Percentiles rank a stretch among this genome's conserved stretches.
phyloP scores from a whole-genome alignment of 2,113 vertebrate species.

The Chloebia gouldiae region DNA sequence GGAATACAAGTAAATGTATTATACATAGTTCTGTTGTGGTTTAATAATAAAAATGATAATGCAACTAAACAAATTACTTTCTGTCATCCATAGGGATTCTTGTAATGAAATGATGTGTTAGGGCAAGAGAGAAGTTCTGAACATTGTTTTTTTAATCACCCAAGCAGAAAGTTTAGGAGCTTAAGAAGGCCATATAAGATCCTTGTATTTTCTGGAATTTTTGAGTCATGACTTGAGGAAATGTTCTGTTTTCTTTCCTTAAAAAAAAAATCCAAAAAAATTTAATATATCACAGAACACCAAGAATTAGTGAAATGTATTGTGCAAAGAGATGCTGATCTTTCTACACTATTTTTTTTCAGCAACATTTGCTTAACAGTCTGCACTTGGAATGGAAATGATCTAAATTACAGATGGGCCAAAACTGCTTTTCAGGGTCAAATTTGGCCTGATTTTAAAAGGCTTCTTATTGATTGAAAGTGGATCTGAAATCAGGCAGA shows the following conservation, averaged over 20 bases:
- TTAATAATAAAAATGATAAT: conserved; percentile 34
- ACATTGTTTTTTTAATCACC: conserved; percentile 40
- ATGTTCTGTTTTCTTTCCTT: neutral
- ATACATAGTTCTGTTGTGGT: neutral
- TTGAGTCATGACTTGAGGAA: neutral
- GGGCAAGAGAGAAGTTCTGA: conserved; percentile 1
- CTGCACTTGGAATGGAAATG: neutral
- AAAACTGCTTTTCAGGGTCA: conserved; percentile 20
- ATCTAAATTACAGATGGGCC: conserved; percentile 28
- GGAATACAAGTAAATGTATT: neutral
- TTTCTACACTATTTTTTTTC: neutral
- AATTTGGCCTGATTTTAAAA: conserved; percentile 35
- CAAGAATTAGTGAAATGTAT: neutral
- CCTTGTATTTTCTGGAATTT: neutral
- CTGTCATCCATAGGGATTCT: neutral
- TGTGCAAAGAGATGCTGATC: neutral
- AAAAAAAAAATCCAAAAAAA: neutral
- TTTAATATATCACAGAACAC: neutral
- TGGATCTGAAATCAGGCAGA: conserved; percentile 27
- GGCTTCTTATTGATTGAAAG: conserved; percentile 55
- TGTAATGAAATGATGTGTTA: conserved; percentile 3
- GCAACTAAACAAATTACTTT: conserved; percentile 34
- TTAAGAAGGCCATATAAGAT: neutral
- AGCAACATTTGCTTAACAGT: neutral
- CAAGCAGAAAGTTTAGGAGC: neutral